Conservation (phyloP, 1,140 invertebrate genomes). For the Leptopilina boulardi region DNA sequence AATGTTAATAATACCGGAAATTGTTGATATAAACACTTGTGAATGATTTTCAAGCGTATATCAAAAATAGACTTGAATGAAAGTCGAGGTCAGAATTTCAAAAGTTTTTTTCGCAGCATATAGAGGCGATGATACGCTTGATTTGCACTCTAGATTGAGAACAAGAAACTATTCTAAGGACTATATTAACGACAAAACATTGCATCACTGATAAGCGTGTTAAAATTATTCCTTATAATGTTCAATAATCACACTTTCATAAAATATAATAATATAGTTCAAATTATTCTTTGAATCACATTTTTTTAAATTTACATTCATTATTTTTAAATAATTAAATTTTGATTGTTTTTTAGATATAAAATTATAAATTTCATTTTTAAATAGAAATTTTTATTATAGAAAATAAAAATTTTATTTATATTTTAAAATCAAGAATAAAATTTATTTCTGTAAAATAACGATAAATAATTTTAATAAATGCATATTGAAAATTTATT, state of each 20-base stretch:
- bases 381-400: too few species aligned
- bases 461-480: too few species aligned
- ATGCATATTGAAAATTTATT: too few species aligned
- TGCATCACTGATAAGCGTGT: background rate
- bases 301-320: too few species aligned
- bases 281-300: too few species aligned
- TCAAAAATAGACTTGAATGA: background rate
- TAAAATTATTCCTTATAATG: background rate
- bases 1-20: background rate
- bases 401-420: too few species aligned
- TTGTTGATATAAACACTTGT: background rate
- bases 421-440: too few species aligned
- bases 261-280: background rate
- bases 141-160: background rate
- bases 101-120: background rate
- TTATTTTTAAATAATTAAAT: too few species aligned
- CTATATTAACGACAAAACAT: background rate
- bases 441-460: too few species aligned
- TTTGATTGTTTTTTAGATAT: too few species aligned
- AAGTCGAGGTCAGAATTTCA: conserved; percentile 8
- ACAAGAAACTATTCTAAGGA: background rate
- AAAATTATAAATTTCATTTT: too few species aligned
- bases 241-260: background rate
- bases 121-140: conserved; percentile 2
- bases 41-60: background rate